Evolutionary conservation across 2,888 invertebrate species (phyloP), one percentile per base, ranked within the genome.

Genomic region (Bembecia ichneumoniformis): DNA sequence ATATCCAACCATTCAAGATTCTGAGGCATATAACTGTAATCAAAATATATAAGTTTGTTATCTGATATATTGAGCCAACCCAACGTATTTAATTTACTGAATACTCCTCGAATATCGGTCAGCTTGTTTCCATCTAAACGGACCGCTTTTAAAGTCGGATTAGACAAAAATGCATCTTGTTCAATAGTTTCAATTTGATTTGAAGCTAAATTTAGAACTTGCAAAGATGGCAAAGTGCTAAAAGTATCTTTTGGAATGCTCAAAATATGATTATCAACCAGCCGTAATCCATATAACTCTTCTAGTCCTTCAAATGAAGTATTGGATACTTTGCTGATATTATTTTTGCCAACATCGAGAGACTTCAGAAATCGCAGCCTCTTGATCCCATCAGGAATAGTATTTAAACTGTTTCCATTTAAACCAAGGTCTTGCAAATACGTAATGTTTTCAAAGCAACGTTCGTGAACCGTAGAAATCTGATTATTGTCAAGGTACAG

Each of bases 1-100:
- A 94, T 91, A 82, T 94, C 94, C 53, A 95, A 82, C 92, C 93
- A 93, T 77, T 93, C 92, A 57, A 95, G 88, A 63, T 90, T 91
- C 46, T 86, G 74, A 17, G 95, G 94, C 71, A 95, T 89, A 63
- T 94, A 91, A 59, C 92, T 91, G 71, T 93, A 95, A 77, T 95
- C 94, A 75, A 94, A 94, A 88, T 92, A 92, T 61, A 90, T 87
- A 59, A 95, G 87, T 66, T 90, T 91, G 76, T 95, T 95, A 74
- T 93, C 91, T 14, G 94, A 94, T 63, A 94, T 92, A 77, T 95
- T 95, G 28, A 95, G 83, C 93, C 93, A 94, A 49, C 93, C 91
- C 43, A 95, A 89, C 56, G 91, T 91, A 64, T 90, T 90, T 59
- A 94, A 81, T 67, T 91, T 91, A 57, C 90, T 91, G 75, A 94